Conservation (phyloP, 1,140 invertebrate species). For the Homalodisca vitripennis region DNA sequence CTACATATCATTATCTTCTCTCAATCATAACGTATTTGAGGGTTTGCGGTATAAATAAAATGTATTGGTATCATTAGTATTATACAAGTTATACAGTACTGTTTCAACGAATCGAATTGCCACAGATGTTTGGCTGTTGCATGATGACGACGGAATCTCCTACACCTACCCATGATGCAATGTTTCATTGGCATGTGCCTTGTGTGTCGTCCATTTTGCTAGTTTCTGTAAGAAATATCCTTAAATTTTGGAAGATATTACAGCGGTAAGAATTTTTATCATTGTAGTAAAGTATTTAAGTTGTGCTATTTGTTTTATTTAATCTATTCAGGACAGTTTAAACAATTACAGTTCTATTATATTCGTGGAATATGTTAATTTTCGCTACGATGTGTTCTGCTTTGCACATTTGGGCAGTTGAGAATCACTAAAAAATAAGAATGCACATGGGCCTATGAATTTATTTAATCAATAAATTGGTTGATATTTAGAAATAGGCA, state of each 20-base stretch:
- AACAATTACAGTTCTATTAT: too few relatives aligned
- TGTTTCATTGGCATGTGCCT: conserved; percentile 63
- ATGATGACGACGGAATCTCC: conserved; percentile 21
- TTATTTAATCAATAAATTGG: conserved; percentile 10
- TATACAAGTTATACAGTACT: neutral
- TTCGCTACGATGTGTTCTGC: conserved; percentile 15
- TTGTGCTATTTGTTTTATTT: neutral
- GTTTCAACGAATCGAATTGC: neutral
- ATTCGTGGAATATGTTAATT: too few relatives aligned
- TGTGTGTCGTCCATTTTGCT: conserved; percentile 66
- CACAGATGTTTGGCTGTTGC: neutral
- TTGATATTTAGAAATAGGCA: too few relatives aligned
- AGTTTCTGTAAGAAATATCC: conserved; percentile 62
- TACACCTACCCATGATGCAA: conserved; percentile 53
- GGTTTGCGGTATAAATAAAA: too few relatives aligned
- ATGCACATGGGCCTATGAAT: conserved; percentile 22
- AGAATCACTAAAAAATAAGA: conserved; percentile 19
- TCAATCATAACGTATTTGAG: too few relatives aligned
- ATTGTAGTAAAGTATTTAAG: neutral
- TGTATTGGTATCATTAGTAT: too few relatives aligned
- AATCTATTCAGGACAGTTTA: too few relatives aligned
- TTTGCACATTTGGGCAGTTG: conserved; percentile 7
- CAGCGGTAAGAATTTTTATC: conserved; percentile 29
- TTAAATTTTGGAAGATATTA: conserved; percentile 53
- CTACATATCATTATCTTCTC: too few relatives aligned